These are phyloP conservation scores for Lepidurus packardi DNA, from an alignment of 1,140 invertebrate species.

Conservation along the genomic window DNA sequence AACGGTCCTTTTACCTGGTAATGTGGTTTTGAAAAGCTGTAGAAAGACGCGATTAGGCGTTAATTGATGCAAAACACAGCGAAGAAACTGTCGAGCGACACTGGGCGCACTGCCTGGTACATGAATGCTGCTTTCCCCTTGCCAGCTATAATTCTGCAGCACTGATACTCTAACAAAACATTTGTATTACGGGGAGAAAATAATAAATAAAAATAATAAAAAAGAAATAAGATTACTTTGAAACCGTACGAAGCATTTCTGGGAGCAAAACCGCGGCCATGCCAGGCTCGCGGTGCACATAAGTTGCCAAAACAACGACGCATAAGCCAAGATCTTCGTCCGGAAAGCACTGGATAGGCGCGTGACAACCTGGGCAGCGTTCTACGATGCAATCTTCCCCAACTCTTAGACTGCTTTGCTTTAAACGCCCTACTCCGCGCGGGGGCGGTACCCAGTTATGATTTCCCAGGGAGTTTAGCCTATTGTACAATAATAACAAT, in stretches of 20 bases:
- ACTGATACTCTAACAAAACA: background rate
- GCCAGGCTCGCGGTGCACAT: constrained; percentile 89
- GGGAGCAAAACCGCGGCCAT: constrained; percentile 88
- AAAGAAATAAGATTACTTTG: constrained; percentile 57
- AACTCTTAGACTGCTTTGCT: constrained; percentile 59
- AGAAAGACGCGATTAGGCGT: constrained; percentile 92
- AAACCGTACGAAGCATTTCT: constrained; percentile 79
- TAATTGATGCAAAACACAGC: constrained; percentile 92
- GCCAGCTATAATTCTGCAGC: constrained; percentile 63
- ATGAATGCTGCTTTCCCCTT: constrained; percentile 78
- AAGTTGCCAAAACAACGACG: constrained; percentile 88
- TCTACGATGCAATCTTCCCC: constrained; percentile 66
- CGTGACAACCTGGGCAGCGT: constrained; percentile 73
- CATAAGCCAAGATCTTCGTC: constrained; percentile 94
- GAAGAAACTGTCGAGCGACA: constrained; percentile 92
- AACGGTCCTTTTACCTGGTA: constrained; percentile 57
- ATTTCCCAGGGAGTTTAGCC: constrained; percentile 2
- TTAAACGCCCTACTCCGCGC: constrained; percentile 42
- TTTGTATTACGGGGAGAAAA: background rate
- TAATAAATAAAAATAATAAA: constrained; percentile 18
- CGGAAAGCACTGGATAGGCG: constrained; percentile 83
- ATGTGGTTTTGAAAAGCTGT: constrained; percentile 88
- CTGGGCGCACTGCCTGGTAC: constrained; percentile 82
- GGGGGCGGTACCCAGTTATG: constrained; percentile 39
- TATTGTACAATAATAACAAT: background rate